Evolutionary conservation across 1,140 invertebrate genomes (phyloP).

Genomic region (Drosophila takahashii): DNA sequence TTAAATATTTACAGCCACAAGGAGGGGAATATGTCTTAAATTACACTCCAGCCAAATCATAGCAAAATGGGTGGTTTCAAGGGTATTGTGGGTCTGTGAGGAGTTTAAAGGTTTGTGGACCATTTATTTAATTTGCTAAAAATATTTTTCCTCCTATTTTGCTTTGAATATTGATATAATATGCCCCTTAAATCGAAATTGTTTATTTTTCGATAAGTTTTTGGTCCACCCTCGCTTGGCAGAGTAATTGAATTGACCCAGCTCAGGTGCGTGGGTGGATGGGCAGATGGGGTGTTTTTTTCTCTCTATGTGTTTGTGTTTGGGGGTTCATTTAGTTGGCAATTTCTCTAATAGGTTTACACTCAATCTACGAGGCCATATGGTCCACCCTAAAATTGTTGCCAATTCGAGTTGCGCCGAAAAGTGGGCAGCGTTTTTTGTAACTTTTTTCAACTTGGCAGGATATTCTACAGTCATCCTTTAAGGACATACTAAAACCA

Average conservation of each 20-base stretch:
- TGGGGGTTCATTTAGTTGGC: conserved; percentile 73
- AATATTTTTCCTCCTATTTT: too few species aligned
- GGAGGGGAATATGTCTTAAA: conserved; percentile 66
- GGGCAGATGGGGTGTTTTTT: not conserved
- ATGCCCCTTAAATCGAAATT: not conserved
- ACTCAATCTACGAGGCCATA: conserved; percentile 63
- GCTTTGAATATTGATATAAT: too few species aligned
- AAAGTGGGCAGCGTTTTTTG: conserved; percentile 14
- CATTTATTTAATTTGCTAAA: too few species aligned
- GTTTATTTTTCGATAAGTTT: not conserved
- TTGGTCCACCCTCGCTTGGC: not conserved
- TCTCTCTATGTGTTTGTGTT: conserved; percentile 18
- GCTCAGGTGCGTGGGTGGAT: conserved; percentile 23
- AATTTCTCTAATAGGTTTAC: conserved; percentile 81
- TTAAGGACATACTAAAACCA: not conserved
- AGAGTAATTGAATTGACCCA: conserved; percentile 72
- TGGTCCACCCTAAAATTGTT: not conserved
- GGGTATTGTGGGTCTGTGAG: not conserved
- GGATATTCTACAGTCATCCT: too few species aligned
- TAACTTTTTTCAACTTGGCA: not conserved
- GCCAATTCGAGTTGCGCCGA: conserved; percentile 3
- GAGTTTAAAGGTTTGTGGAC: not conserved
- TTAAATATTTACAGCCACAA: conserved; percentile 78
- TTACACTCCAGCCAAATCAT: conserved; percentile 44
- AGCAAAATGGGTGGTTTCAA: conserved; percentile 1